These are phyloP conservation scores for Lanistes nyassanus DNA, from an alignment of 1,140 invertebrate species.

Conservation along the genomic window DNA sequence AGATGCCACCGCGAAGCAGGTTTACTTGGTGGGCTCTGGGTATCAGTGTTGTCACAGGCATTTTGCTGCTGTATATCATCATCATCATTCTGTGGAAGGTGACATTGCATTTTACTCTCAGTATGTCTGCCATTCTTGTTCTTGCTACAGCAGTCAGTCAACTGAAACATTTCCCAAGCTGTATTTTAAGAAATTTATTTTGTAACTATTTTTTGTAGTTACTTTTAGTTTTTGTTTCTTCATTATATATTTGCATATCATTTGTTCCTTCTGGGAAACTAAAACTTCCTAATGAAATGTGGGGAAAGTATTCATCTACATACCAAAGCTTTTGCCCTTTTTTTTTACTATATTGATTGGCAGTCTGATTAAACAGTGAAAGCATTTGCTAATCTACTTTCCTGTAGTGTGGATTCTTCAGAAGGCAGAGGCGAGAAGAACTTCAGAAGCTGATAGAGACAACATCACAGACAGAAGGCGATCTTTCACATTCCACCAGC, in stretches of 20 bases:
- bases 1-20: slow-evolving; percentile 1
- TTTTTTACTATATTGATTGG: too few species aligned
- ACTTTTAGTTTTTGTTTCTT: too few species aligned
- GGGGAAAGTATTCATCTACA: too few species aligned
- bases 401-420: slow-evolving; percentile 43
- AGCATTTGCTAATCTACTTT: background rate
- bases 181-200: too few species aligned
- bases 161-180: background rate
- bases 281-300: too few species aligned
- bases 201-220: too few species aligned
- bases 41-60: slow-evolving; percentile 33
- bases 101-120: too few species aligned
- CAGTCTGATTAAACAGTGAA: background rate
- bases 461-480: slow-evolving; percentile 22
- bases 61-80: slow-evolving; percentile 36
- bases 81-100: slow-evolving; percentile 40
- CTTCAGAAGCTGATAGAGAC: slow-evolving; percentile 34
- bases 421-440: slow-evolving; percentile 35
- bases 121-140: too few species aligned
- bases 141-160: too few species aligned
- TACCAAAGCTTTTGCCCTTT: too few species aligned
- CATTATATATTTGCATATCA: too few species aligned
- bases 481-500: slow-evolving; percentile 19
- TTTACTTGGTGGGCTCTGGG: slow-evolving; percentile 38
- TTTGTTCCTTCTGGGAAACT: too few species aligned